A percentile compares a stretch with the other conserved stretches of the same genome.
Evolutionary conservation across 2,888 invertebrate species (phyloP).

Genomic region (Nipponacmea schrenckii): DNA sequence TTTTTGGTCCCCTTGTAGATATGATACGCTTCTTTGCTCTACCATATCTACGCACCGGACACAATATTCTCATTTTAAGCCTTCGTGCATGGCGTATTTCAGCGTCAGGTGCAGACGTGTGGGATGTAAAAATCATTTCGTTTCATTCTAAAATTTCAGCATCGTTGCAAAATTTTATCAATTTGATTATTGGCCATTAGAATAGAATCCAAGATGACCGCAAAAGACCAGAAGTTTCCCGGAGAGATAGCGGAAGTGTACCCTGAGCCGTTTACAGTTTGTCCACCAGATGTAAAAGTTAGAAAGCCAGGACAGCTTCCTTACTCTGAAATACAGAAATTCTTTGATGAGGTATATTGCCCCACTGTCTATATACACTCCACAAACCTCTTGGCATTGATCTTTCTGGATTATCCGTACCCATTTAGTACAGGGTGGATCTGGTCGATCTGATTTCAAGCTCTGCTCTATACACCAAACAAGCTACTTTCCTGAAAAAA

Average conservation of each 20-base stretch:
- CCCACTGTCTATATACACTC: background rate
- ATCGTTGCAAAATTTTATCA: too few species aligned
- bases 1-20: too few species aligned
- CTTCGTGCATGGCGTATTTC: too few species aligned
- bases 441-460: background rate
- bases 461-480: background rate
- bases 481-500: background rate
- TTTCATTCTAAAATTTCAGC: too few species aligned
- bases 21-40: too few species aligned
- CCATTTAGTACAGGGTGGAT: background rate
- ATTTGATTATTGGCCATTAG: too few species aligned
- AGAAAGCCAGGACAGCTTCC: conserved; percentile 49
- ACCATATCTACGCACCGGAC: too few species aligned
- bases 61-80: too few species aligned
- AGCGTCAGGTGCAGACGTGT: too few species aligned
- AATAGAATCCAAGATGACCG: too few species aligned
- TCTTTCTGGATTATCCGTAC: too few species aligned
- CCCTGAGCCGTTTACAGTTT: conserved; percentile 23
- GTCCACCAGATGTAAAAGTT: conserved; percentile 22
- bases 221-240: conserved; percentile 2
- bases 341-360: conserved; percentile 42
- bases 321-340: conserved; percentile 37
- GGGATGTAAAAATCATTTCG: too few species aligned
- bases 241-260: conserved; percentile 29
- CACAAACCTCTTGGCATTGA: background rate